phyloP scores from a whole-genome alignment of 1,140 invertebrate species.

The Drosophila dunni region DNA sequence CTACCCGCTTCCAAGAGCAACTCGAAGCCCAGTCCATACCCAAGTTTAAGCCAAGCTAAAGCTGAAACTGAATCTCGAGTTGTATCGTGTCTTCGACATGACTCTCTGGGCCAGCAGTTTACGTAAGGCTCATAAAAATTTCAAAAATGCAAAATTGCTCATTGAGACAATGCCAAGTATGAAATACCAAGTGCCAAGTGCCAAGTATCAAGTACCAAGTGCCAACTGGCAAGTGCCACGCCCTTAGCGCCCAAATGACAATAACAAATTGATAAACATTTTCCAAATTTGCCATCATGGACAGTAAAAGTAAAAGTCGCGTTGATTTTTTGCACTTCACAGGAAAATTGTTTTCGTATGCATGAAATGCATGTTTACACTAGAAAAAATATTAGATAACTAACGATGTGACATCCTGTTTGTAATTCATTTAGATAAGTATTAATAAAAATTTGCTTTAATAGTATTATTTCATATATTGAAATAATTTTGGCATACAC shows the following conservation, averaged over 20 bases:
- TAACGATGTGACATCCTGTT: no score
- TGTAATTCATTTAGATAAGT: no score
- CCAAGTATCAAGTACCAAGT: conserved; percentile 4
- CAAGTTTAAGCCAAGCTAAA: conserved; percentile 12
- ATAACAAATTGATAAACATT: conserved; percentile 37
- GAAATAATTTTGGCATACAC: no score
- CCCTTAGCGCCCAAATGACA: conserved; percentile 8
- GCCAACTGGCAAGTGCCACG: conserved; percentile 17
- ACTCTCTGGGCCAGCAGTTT: conserved; percentile 20
- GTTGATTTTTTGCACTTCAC: neutral
- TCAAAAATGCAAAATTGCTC: conserved; percentile 37
- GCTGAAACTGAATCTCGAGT: neutral
- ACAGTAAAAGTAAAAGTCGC: conserved; percentile 26
- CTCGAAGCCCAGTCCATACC: conserved; percentile 31
- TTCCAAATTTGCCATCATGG: neutral
- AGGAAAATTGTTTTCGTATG: neutral
- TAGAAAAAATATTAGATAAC: neutral
- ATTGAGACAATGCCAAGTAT: conserved; percentile 30
- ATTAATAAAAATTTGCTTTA: no score
- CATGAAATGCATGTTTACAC: neutral
- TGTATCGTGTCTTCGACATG: neutral
- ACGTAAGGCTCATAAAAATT: conserved; percentile 44
- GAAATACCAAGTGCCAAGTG: conserved; percentile 13
- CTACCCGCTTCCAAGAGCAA: conserved; percentile 7
- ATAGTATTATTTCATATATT: no score